phyloP scores from a whole-genome alignment of 1,140 invertebrate genomes.

The Drosophila dunni region DNA sequence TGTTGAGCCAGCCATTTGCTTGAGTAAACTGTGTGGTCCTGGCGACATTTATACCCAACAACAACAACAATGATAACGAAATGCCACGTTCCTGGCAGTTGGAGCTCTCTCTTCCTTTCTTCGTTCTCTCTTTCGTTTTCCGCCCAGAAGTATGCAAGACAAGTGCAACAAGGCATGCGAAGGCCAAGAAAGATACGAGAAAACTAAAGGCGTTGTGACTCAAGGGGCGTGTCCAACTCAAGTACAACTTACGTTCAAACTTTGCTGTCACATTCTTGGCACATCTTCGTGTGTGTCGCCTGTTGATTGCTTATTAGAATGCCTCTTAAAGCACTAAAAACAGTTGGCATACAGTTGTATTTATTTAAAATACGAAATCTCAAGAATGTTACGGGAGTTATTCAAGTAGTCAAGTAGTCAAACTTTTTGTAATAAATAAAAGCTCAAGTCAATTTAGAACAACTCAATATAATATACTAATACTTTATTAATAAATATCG shows the following conservation, averaged over 20 bases:
- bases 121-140: conserved; percentile 11
- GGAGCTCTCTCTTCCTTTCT: conserved; percentile 20
- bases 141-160: conserved; percentile 57
- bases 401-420: too few species aligned
- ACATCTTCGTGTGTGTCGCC: conserved; percentile 60
- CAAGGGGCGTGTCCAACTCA: conserved; percentile 34
- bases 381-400: neutral
- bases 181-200: conserved; percentile 27
- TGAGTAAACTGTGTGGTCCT: conserved; percentile 51
- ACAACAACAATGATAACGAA: conserved; percentile 62
- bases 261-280: conserved; percentile 70
- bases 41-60: conserved; percentile 69
- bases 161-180: conserved; percentile 65
- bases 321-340: conserved; percentile 24
- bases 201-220: conserved; percentile 19
- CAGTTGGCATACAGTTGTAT: neutral
- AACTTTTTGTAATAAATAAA: too few species aligned
- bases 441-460: too few species aligned
- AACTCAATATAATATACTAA: too few species aligned
- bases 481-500: too few species aligned
- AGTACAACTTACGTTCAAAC: conserved; percentile 61
- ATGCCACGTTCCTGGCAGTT: conserved; percentile 59
- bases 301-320: conserved; percentile 73
- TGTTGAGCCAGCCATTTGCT: conserved; percentile 62
- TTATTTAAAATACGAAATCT: neutral